Evolutionary conservation across 1,140 invertebrate genomes (phyloP), one percentile per base, ranked within the genome.

Genomic region (Drosophila malerkotliana): DNA sequence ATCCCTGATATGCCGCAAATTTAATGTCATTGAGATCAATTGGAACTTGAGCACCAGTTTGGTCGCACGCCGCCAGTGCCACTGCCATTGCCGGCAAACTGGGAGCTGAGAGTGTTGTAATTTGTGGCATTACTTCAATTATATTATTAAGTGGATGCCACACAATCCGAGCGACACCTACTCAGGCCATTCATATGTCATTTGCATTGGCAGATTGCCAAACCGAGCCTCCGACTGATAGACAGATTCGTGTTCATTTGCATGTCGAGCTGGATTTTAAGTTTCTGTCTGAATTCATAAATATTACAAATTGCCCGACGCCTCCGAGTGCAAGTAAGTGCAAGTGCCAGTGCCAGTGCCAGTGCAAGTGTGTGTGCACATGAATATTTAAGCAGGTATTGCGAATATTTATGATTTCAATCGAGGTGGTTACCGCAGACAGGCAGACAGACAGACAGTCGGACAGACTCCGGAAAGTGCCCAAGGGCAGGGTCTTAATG

Each of bases 71-170:
- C 14, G 18, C 63, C 59, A 64, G 51, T 21, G 21, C 21, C 21
- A 21, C 3, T 21, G 21, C 63, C 59, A 64, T 63, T 60, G 44
- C 51, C 49, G 39, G 18, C 59, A 41, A 69, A 51, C 53, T 61
- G 45, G 52, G 34, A 62, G 51, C 53, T 61, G 45, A 55, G 34
- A 62, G 51, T 61, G 73, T 72, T 54, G 24, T 61, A 78, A 72
- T 55, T 75, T 84, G 72, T 79, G 72, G 67, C 72, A 85, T 80
- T 85, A 85, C 83, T 80, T 85, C 66, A 80, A 80, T 77, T 68
- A 85, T 77, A 61, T 61, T 61, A 69, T 85, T 51, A 81, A 77
- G 56, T 72, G 72, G 56, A 62, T 76, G 55, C 67, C 77, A 62
- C 49, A 41, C 62, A 59, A 32, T 57, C 58, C 48, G 41, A 28